Conservation (phyloP, 2,888 invertebrate genomes). For the Anthoptus insignis region DNA sequence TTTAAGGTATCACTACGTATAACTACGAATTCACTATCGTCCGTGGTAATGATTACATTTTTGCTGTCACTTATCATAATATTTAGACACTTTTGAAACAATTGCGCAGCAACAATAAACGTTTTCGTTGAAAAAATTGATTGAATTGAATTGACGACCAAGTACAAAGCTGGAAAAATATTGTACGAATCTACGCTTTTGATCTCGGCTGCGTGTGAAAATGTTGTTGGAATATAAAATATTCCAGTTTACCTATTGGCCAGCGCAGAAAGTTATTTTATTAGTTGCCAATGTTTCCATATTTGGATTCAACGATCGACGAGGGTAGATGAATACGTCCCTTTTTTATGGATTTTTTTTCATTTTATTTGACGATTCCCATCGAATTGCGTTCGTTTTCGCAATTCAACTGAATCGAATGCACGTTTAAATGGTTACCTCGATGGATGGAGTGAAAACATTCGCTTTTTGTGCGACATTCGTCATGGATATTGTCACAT, state of each 20-base stretch:
- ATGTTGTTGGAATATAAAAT: constrained; percentile 46
- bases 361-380: constrained; percentile 21
- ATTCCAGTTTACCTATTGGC: constrained; percentile 40
- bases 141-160: constrained; percentile 41
- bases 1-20: no score
- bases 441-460: constrained; percentile 33
- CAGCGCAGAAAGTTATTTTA: constrained; percentile 42
- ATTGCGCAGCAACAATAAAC: no score
- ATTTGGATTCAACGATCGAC: constrained; percentile 39
- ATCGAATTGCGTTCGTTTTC: constrained; percentile 34
- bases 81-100: no score
- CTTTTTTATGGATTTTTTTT: constrained; percentile 26
- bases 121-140: constrained; percentile 31
- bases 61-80: no score
- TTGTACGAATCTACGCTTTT: constrained; percentile 43
- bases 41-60: no score
- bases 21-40: no score
- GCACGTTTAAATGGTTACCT: constrained; percentile 35
- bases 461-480: constrained; percentile 29
- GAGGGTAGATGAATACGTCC: constrained; percentile 28
- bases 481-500: constrained; percentile 38
- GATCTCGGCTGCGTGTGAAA: constrained; percentile 42
- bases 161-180: constrained; percentile 48
- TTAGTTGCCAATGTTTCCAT: constrained; percentile 42
- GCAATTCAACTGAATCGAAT: constrained; percentile 31